Evolutionary conservation across 1,140 invertebrate species (phyloP), one percentile per base, ranked within the genome.

Genomic region (Centruroides sculpturatus): DNA sequence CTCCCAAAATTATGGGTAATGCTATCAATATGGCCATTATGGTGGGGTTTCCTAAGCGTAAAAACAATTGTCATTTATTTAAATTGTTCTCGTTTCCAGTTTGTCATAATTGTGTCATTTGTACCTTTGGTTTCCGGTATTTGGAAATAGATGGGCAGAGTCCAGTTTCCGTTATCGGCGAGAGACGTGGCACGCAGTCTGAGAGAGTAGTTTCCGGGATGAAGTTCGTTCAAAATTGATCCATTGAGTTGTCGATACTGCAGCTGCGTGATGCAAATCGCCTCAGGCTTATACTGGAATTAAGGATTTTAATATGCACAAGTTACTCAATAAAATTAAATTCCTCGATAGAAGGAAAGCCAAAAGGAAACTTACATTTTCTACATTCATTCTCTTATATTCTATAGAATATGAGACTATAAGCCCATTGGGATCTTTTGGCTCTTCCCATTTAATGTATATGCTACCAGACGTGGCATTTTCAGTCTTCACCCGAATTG

Each of bases 381-480:
- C 7, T 5, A 74, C 80, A 79, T 56, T 61, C 64, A 41, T 41
- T 41, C 41, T 41, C 41, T 60, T 79, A 67, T 89, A 87, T 65
- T 84, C 80, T 36, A 96, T 83, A 56, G 83, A 80, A 73, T 92
- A 94, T 1, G 83, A 82, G 5, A 92, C 78, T 52, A 95, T 85
- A 36, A 87, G 76, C 1, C 91, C 89, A 73, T 97, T 97, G 0
- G 91, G 89, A 60, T 83, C 72, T n/a, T 68, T 58, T 0, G 92
- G 92, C 67, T 86, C 83, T 0, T 80, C 73, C 92, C 92, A 97
- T 9, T 66, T 71, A 4, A 85, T 67, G 10, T 73, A 69, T 5
- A 78, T 69, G 12, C 55, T 56, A 35, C 69, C 70, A 41, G 64
- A 62, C 13, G 72, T 73, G 12, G 70, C 69, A 66, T 76, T 75